phyloP scores from a whole-genome alignment of 2,113 vertebrate genomes.

The Platysteira castanea region DNA sequence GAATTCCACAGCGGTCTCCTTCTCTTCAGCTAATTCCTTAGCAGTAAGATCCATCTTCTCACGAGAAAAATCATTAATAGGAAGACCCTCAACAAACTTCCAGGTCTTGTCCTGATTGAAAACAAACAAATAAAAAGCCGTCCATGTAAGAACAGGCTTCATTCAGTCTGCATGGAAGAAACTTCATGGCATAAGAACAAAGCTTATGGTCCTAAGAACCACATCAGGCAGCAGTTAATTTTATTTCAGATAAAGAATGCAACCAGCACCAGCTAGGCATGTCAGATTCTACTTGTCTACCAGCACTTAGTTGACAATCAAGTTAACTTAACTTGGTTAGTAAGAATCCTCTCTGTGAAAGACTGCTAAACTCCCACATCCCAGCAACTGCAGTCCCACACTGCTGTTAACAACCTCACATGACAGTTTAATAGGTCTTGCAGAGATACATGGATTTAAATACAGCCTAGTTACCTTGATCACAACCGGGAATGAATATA shows the following conservation, averaged over 20 bases:
- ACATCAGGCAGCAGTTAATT: neutral
- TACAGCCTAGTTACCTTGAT: slow-evolving; percentile 80
- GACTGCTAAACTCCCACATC: neutral
- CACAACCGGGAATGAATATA: slow-evolving; percentile 94
- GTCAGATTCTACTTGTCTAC: neutral
- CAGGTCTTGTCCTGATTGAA: slow-evolving; percentile 85
- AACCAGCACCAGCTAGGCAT: neutral
- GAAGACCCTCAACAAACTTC: slow-evolving; percentile 89
- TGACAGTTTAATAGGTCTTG: neutral
- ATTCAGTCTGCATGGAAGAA: neutral
- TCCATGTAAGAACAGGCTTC: neutral
- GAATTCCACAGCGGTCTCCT: slow-evolving; percentile 89
- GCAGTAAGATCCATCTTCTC: slow-evolving; percentile 91
- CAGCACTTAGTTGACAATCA: neutral
- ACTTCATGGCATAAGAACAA: neutral
- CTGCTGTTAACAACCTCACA: neutral
- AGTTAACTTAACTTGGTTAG: neutral
- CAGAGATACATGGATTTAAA: neutral
- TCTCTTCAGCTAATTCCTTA: slow-evolving; percentile 89
- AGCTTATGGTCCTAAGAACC: neutral
- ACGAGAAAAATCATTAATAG: slow-evolving; percentile 88
- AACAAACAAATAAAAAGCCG: neutral
- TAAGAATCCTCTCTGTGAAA: neutral
- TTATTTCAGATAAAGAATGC: neutral
- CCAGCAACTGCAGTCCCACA: neutral